These are phyloP conservation scores for Apis florea DNA, from an alignment of 1,140 invertebrate species.

Conservation along the genomic window DNA sequence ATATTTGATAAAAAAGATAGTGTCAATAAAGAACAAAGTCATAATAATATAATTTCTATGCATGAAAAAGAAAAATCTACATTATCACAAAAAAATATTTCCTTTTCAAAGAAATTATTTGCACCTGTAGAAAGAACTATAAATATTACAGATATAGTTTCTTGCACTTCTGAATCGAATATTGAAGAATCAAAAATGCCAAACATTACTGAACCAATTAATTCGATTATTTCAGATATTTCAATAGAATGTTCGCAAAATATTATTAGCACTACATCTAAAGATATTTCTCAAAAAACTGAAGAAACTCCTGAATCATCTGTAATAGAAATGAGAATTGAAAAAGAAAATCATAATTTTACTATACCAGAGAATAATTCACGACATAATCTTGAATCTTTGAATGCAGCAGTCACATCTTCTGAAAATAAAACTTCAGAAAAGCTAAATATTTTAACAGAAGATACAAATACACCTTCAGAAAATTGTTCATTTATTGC, in stretches of 20 bases:
- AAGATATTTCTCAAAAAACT: neutral
- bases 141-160: neutral
- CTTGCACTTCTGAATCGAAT: no score
- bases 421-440: neutral
- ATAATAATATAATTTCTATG: no score
- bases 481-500: neutral
- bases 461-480: conserved; percentile 15
- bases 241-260: no score
- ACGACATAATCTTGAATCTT: neutral
- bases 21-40: no score
- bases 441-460: neutral
- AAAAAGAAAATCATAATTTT: neutral
- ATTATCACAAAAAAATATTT: no score
- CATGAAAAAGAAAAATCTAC: no score
- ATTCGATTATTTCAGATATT: neutral
- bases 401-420: no score
- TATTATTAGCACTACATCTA: neutral
- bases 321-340: neutral
- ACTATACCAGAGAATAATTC: neutral
- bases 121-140: neutral
- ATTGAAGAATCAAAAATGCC: neutral
- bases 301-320: neutral
- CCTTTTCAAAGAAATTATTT: neutral
- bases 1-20: conserved; percentile 4
- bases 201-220: neutral